Conservation (phyloP, 2,113 vertebrate genomes). For the Mystacornis crossleyi region DNA sequence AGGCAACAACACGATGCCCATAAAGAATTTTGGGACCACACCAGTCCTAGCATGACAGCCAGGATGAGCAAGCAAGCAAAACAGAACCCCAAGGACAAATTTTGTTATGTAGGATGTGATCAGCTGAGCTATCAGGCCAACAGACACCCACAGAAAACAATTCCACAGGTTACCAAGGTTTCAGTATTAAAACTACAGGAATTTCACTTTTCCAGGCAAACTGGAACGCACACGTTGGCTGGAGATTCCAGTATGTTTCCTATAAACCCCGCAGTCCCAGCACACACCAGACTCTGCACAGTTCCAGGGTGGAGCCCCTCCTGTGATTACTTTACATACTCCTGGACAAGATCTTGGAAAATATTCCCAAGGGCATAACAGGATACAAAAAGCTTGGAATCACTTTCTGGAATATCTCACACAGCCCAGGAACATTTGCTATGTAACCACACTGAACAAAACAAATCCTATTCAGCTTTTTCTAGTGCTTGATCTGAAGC, state of each 20-base stretch:
- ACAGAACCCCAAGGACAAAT: neutral
- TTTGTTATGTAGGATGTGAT: neutral
- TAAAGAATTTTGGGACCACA: neutral
- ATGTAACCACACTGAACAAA: neutral
- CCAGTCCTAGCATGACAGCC: neutral
- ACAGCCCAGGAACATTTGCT: neutral
- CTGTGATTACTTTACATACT: neutral
- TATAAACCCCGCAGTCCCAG: neutral
- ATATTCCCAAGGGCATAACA: neutral
- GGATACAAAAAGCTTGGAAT: slow-evolving; percentile 15
- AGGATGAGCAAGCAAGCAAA: neutral
- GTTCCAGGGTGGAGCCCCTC: neutral
- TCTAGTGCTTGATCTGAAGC: neutral
- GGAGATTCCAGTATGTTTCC: neutral
- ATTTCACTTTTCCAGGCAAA: neutral
- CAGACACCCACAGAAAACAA: neutral
- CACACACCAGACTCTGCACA: neutral
- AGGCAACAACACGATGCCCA: rapidly evolving
- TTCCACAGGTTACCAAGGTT: neutral
- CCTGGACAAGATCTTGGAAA: slow-evolving; percentile 21
- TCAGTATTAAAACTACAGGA: neutral
- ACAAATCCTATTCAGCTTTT: neutral
- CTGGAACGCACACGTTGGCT: neutral
- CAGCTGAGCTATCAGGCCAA: neutral
- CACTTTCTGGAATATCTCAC: neutral